phyloP scores from a whole-genome alignment of 2,888 invertebrate genomes.

The Macrophya alboannulata region DNA sequence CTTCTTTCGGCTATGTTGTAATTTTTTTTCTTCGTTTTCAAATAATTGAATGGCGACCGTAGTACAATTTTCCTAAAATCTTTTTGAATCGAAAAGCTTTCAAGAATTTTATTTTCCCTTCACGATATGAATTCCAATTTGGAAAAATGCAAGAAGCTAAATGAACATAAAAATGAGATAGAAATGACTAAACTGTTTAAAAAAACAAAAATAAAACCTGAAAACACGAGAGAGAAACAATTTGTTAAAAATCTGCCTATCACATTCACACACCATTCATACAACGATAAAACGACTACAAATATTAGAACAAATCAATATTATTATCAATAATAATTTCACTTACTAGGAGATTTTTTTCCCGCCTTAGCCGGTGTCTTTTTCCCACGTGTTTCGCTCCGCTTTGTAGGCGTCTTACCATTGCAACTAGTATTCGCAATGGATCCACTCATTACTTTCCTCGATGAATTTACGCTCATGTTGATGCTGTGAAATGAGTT shows the following conservation, averaged over 20 bases:
- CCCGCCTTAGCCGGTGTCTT: slow-evolving; percentile 86
- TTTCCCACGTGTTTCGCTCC: slow-evolving; percentile 79
- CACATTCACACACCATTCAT: slow-evolving; percentile 38
- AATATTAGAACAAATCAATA: slow-evolving; percentile 53
- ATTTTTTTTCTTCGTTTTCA: no score
- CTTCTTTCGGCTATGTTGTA: no score
- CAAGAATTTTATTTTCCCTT: no score
- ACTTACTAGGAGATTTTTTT: slow-evolving; percentile 85
- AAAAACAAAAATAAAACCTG: neutral
- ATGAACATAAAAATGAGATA: neutral
- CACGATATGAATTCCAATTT: neutral
- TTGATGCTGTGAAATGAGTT: slow-evolving; percentile 79
- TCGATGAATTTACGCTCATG: slow-evolving; percentile 86
- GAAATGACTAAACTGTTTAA: neutral
- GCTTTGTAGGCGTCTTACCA: slow-evolving; percentile 84
- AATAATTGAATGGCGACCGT: no score
- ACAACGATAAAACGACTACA: slow-evolving; percentile 2
- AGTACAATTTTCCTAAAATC: no score
- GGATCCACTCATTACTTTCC: slow-evolving; percentile 81
- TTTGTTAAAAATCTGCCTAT: neutral
- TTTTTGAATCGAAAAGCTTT: no score
- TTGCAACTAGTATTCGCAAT: slow-evolving; percentile 73
- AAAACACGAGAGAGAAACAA: neutral
- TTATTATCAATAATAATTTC: slow-evolving; percentile 45
- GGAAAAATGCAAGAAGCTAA: neutral